Evolutionary conservation across 37 sponge, comb jelly and placozoan species (phyloP), one percentile per base, ranked within the genome.

Genomic region (Theonella swinhoei): DNA sequence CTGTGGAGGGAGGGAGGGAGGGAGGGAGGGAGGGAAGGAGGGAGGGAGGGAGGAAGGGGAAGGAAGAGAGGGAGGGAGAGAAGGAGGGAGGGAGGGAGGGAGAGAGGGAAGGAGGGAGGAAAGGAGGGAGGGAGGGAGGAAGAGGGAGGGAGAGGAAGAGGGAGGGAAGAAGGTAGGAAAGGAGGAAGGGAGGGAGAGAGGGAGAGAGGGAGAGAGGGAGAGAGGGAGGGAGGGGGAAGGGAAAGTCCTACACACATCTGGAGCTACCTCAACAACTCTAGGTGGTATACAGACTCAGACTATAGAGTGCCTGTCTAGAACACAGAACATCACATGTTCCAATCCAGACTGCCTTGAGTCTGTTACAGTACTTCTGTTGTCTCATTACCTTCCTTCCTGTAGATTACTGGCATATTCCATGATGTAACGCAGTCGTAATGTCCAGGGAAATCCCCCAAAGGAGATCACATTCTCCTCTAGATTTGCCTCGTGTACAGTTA

Each of bases 401-500:
- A 85, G 32, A 74, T 85, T 74, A 14, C 31, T 79, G 24, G 86
- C 88, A 66, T 39, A 70, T 61, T 90, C 91, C 91, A 90, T 90
- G 39, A 90, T 80, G 72, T 90, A 90, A 19, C 91, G 75, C 0
- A 90, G 78, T 26, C 91, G 42, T 22, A 90, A 34, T 3, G 67
- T 66, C 81, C 80, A 90, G 4, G 91, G 91, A 68, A 90, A 85
- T 20, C 91, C 91, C 7, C 29, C 39, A 32, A 84, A 85, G 8
- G 78, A 68, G 7, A 81, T 81, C 64, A 47, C 78, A 80, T 90
- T 80, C 30, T 91, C 88, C 42, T 91, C 92, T 30, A 91, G 69
- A 69, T 87, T 78, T 37, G 54, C 54, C 54, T 47, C 54, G 54
- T 47, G 54, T 14, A 47, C 54, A 7, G 54, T 47, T 14, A 47